phyloP scores from a whole-genome alignment of 1,140 invertebrate species.

The Trichonephila clavipes region DNA sequence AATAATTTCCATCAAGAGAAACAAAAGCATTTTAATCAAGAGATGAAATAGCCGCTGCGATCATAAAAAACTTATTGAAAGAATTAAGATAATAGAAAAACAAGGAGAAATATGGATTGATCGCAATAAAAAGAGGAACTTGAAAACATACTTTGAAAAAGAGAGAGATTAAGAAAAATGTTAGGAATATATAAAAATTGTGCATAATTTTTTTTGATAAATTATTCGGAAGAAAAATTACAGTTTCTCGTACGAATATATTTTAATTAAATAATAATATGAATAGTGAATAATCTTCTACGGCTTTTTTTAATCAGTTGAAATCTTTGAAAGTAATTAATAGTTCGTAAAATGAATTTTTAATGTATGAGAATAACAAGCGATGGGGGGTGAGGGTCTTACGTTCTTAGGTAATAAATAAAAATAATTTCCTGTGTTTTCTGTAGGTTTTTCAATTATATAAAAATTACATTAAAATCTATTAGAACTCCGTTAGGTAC shows the following conservation, averaged over 20 bases:
- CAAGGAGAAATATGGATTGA: not conserved
- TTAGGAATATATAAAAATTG: not conserved
- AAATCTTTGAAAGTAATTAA: not conserved
- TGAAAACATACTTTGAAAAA: not conserved
- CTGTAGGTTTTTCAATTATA: too few relatives aligned
- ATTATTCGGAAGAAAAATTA: not conserved
- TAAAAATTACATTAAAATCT: too few relatives aligned
- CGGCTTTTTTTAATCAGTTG: not conserved
- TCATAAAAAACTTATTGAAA: not conserved
- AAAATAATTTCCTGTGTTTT: too few relatives aligned
- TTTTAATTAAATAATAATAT: conserved; percentile 16
- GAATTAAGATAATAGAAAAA: not conserved
- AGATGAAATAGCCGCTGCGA: not conserved
- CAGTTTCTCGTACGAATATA: not conserved
- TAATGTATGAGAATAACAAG: not conserved
- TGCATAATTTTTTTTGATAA: not conserved
- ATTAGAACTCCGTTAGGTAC: too few relatives aligned
- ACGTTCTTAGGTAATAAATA: not conserved
- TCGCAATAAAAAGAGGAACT: not conserved
- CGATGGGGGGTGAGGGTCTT: too few relatives aligned
- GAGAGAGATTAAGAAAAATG: not conserved
- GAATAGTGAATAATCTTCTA: not conserved
- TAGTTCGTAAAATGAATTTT: not conserved
- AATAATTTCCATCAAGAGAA: not conserved
- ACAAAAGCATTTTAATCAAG: conserved; percentile 9